Conservation (phyloP, 1,140 invertebrate species). For the Papilio aristodemus region DNA sequence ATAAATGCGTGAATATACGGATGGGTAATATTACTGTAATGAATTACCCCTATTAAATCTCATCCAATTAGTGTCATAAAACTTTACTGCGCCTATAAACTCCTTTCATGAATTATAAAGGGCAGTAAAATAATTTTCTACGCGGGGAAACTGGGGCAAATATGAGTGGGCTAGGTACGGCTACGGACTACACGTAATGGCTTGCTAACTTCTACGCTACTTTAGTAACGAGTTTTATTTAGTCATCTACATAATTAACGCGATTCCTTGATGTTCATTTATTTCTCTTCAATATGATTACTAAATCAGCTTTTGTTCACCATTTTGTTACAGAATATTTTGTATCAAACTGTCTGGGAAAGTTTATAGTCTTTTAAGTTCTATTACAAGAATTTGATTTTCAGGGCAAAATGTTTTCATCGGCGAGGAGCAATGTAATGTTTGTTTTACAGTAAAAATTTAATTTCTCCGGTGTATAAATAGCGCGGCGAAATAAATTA, state of each 20-base stretch:
- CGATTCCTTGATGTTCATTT: neutral
- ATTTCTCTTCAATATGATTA: neutral
- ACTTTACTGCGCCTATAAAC: conserved; percentile 31
- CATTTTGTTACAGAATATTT: neutral
- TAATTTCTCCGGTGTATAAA: neutral
- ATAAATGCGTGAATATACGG: neutral
- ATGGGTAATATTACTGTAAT: conserved; percentile 22
- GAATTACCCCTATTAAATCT: conserved; percentile 32
- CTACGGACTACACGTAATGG: neutral
- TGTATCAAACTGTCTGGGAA: too few species aligned
- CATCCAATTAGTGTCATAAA: conserved; percentile 32
- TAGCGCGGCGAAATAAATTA: neutral
- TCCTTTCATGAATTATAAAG: conserved; percentile 33
- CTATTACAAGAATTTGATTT: too few species aligned
- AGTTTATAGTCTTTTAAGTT: too few species aligned
- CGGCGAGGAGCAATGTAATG: too few species aligned
- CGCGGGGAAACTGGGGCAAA: conserved; percentile 23
- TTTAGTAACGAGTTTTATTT: conserved; percentile 8
- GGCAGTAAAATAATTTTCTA: conserved; percentile 33
- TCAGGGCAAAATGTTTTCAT: too few species aligned
- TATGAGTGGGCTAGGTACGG: conserved; percentile 12
- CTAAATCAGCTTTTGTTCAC: neutral
- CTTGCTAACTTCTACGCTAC: conserved; percentile 13
- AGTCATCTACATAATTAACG: conserved; percentile 15
- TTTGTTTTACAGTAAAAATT: too few species aligned